Conservation (phyloP, 1,140 invertebrate species). For the Latrodectus geometricus region DNA sequence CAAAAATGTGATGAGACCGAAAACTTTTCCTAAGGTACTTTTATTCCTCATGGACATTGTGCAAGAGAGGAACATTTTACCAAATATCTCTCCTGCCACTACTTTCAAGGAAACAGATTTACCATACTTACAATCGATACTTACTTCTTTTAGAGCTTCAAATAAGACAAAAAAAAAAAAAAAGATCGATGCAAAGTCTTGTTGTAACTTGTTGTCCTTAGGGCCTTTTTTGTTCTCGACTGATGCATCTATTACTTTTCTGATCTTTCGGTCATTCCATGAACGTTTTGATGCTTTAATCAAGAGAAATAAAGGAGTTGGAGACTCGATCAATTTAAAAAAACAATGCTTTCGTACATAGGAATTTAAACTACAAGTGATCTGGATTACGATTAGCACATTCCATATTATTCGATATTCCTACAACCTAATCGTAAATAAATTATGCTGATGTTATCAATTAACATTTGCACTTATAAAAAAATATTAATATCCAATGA, state of each 20-base stretch:
- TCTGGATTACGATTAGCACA: no score
- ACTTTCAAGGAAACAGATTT: neutral
- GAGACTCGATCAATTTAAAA: constrained; percentile 16
- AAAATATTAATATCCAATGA: no score
- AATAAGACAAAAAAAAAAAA: constrained; percentile 35
- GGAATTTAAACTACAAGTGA: constrained; percentile 5
- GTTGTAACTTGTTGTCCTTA: constrained; percentile 19
- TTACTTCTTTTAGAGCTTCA: neutral
- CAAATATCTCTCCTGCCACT: neutral
- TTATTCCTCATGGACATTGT: no score
- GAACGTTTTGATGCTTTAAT: neutral
- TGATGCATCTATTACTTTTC: constrained; percentile 39
- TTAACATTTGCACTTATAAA: no score
- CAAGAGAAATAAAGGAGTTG: no score
- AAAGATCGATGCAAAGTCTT: constrained; percentile 27
- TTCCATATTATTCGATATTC: no score
- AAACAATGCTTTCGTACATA: neutral
- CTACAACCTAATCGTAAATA: no score
- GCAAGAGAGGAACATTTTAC: no score
- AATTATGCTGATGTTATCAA: no score
- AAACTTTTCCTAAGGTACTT: no score
- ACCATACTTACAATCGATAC: constrained; percentile 12
- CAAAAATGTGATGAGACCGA: no score
- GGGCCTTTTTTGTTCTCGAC: constrained; percentile 27
- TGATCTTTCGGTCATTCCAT: neutral